Evolutionary conservation across 2,888 invertebrate genomes (phyloP).

Genomic region (Nematopogon swammerdamellus): DNA sequence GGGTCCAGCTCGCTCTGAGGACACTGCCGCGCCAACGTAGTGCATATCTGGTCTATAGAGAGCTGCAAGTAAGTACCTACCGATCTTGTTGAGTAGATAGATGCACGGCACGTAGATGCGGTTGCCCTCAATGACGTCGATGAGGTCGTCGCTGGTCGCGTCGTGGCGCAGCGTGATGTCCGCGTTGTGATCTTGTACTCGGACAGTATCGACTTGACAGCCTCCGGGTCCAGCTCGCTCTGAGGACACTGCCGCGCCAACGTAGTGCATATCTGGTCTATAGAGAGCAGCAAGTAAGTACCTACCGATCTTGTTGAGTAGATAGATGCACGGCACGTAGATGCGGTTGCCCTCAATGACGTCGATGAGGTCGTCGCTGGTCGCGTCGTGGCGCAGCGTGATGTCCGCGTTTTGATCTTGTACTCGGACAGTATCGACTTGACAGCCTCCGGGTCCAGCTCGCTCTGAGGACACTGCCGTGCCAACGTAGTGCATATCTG

Average conservation of each 20-base stretch:
- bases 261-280: no score
- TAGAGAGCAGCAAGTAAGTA: no score
- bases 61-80: no score
- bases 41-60: no score
- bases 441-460: slow-evolving; percentile 91
- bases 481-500: no score
- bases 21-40: no score
- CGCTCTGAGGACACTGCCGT: slow-evolving; percentile 80
- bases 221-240: slow-evolving; percentile 90
- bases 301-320: slow-evolving; percentile 95
- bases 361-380: slow-evolving; percentile 97
- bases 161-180: slow-evolving; percentile 94
- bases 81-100: slow-evolving; percentile 98
- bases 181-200: slow-evolving; percentile 99
- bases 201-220: slow-evolving; percentile 92
- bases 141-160: slow-evolving; percentile 95
- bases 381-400: slow-evolving; percentile 90
- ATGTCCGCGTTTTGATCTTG: slow-evolving; percentile 99
- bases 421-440: slow-evolving; percentile 96
- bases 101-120: slow-evolving; percentile 98
- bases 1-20: slow-evolving; percentile 90
- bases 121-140: slow-evolving; percentile 98
- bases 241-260: slow-evolving; percentile 84
- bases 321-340: slow-evolving; percentile 97
- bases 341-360: slow-evolving; percentile 98